phyloP scores from a whole-genome alignment of 2,888 invertebrate species.

The Crocallis elinguaria region DNA sequence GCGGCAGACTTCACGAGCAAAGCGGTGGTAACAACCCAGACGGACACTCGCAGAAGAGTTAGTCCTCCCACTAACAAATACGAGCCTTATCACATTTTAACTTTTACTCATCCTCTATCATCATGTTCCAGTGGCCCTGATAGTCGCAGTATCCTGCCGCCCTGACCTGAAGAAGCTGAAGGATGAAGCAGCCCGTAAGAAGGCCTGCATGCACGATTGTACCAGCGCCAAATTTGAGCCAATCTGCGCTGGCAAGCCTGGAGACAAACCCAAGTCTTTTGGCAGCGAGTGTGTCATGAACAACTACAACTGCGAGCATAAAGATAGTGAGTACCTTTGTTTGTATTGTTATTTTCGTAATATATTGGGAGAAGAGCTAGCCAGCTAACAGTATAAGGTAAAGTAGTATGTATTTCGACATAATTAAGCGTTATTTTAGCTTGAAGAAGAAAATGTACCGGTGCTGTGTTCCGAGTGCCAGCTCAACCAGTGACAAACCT shows the following conservation, averaged over 20 bases:
- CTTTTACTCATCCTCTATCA: not conserved
- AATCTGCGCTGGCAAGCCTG: slow-evolving; percentile 86
- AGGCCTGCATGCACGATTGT: slow-evolving; percentile 85
- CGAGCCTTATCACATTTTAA: not conserved
- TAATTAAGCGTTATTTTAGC: too few relatives aligned
- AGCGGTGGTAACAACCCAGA: too few relatives aligned
- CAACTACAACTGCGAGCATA: slow-evolving; percentile 87
- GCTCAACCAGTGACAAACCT: too few relatives aligned
- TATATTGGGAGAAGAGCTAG: too few relatives aligned
- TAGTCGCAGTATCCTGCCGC: slow-evolving; percentile 71
- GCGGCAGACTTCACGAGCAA: too few relatives aligned
- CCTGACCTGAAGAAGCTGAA: slow-evolving; percentile 86
- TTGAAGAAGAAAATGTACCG: too few relatives aligned
- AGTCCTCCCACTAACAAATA: not conserved
- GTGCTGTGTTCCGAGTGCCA: too few relatives aligned
- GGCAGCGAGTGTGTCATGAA: slow-evolving; percentile 87
- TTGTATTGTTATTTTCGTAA: not conserved
- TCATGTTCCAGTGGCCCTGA: slow-evolving; percentile 63
- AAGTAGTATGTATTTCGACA: too few relatives aligned
- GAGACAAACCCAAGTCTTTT: slow-evolving; percentile 84
- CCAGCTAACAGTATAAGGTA: too few relatives aligned
- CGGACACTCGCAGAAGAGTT: too few relatives aligned
- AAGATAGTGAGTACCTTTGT: slow-evolving; percentile 80
- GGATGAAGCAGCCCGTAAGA: slow-evolving; percentile 82
- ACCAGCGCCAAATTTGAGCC: slow-evolving; percentile 78